Conservation (phyloP, 92 coral and sea anemone species). For the Phenganax subtilis region DNA sequence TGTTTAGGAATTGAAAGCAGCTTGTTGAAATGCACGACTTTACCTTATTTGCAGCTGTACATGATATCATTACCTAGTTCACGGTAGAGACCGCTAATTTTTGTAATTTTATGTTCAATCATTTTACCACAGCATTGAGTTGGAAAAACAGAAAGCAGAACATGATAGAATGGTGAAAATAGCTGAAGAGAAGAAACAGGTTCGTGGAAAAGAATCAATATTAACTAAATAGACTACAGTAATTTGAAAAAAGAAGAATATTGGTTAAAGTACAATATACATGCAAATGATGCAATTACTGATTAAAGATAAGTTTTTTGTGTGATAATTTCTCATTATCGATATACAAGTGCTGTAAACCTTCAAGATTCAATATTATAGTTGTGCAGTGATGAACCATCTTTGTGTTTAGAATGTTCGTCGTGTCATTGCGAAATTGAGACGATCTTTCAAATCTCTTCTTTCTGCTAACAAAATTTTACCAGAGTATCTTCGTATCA, state of each 20-base stretch:
- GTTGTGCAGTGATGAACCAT: background rate
- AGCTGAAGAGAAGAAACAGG: slow-evolving; percentile 98
- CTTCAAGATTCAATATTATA: too few species aligned
- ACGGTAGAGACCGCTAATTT: background rate
- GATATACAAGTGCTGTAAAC: too few species aligned
- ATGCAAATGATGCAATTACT: too few species aligned
- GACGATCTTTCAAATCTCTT: slow-evolving; percentile 76
- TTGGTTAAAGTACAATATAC: too few species aligned
- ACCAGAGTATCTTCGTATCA: slow-evolving; percentile 73
- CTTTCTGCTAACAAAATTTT: slow-evolving; percentile 68
- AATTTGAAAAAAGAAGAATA: too few species aligned
- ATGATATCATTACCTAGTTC: background rate
- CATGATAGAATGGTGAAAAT: slow-evolving; percentile 93
- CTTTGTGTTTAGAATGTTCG: slow-evolving; percentile 62
- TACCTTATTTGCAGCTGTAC: too few species aligned
- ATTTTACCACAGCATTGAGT: slow-evolving; percentile 63
- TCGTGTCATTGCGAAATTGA: slow-evolving; percentile 67
- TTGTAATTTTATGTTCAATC: too few species aligned
- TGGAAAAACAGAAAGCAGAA: slow-evolving; percentile 97
- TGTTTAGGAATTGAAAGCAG: too few species aligned
- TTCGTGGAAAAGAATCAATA: background rate
- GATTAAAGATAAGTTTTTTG: too few species aligned
- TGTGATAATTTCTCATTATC: too few species aligned
- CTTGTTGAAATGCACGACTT: too few species aligned
- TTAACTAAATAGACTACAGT: too few species aligned